Evolutionary conservation across 64 coral and sea anemone genomes (phyloP).

Genomic region (Montipora capricornis): DNA sequence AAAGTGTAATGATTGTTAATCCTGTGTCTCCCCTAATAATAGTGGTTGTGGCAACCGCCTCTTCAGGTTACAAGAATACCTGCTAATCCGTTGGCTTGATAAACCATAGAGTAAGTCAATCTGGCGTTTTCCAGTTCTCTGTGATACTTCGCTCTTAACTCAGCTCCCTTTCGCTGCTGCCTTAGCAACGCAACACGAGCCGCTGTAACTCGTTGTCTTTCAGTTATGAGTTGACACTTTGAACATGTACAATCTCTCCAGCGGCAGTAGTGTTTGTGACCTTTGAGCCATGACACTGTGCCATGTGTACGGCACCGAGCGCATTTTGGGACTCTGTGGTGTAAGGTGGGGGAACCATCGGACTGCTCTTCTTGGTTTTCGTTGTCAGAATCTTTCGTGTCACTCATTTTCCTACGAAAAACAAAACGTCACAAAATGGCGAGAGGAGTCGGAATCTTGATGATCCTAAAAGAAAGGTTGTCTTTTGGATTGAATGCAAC

Average conservation of each 20-base stretch:
- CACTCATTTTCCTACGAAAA: slow-evolving; percentile 62
- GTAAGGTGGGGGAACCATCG: neutral
- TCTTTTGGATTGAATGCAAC: too few species aligned
- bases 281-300: slow-evolving; percentile 77
- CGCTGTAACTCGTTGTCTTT: slow-evolving; percentile 66
- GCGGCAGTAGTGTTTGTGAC: slow-evolving; percentile 76
- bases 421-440: neutral
- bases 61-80: neutral
- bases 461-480: too few species aligned
- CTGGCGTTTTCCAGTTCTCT: slow-evolving; percentile 72
- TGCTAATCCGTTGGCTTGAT: slow-evolving; percentile 38
- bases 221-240: slow-evolving; percentile 73
- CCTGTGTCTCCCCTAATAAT: too few species aligned
- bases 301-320: slow-evolving; percentile 74
- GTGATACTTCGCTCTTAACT: slow-evolving; percentile 69
- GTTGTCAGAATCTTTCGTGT: slow-evolving; percentile 48
- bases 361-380: slow-evolving; percentile 44
- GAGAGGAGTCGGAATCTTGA: too few species aligned
- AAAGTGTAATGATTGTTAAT: too few species aligned
- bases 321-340: slow-evolving; percentile 78
- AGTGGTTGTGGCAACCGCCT: too few species aligned
- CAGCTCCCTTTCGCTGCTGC: slow-evolving; percentile 72
- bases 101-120: slow-evolving; percentile 76
- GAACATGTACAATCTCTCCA: slow-evolving; percentile 76
- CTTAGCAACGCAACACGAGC: slow-evolving; percentile 70